Base-by-base conservation (phyloP, 1,140 invertebrate species). In the Macrobrachium rosenbergii region DNA sequence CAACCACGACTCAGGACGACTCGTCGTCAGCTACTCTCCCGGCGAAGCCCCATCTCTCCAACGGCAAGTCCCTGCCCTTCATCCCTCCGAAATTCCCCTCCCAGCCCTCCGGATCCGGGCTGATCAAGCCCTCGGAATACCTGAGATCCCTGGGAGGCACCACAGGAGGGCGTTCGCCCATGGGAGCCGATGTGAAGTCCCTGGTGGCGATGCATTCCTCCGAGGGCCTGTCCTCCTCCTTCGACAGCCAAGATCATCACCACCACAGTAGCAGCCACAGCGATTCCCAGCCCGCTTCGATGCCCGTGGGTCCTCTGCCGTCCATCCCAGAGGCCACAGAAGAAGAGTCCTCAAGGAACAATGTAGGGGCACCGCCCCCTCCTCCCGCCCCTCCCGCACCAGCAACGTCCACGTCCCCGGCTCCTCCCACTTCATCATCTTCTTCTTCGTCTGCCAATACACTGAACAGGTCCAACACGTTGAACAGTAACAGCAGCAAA, bases 81-180 rank as follows among this genome's bases (percentile, higher is more conserved):
- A 95, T 98, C 91, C 96, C 96, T 72, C 96, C 97, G 43, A 96
- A 96, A 92, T 97, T 98, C 92, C 95, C 95, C 58, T 94, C 94
- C 91, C 93, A 93, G 77, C 90, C 94, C 87, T 89, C 90, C 69
- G 94, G 95, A 90, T 94, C 95, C 77, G 95, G 97, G 37, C 94
- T 98, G 69, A 97, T 98, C 91, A 98, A 98, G 91, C 97, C 97
- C 64, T 97, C 96, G 60, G 97, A 98, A 92, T 98, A 98, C 92
- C 93, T 98, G 85, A 95, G 95, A 90, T 96, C 95, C 91, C 96
- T 97, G 91, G 94, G 94, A 91, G 94, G 87, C 59, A 87, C 87
- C 52, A 62, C 64, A 63, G 75, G 21, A 64, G 28, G 43, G 52
- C 45, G 21, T 21, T 23, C 21, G 17, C 67, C 67, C 16, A 72